Evolutionary conservation across 2,888 invertebrate genomes (phyloP), one percentile per base, ranked within the genome.

Genomic region (Rhamphomyia laevipes): DNA sequence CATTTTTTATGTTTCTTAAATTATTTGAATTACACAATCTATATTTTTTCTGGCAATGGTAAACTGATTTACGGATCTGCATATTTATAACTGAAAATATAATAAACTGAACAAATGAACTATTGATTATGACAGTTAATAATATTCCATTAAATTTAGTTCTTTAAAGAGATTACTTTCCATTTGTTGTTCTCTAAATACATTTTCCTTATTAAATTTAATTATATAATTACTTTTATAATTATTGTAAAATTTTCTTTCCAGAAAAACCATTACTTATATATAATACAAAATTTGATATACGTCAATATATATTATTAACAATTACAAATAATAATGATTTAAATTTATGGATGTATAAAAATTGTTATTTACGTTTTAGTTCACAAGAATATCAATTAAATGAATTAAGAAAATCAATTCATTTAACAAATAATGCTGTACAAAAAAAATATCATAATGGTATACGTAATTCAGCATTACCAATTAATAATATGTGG

Each of bases 401-500:
- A 44, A 77, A 78, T 45, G 83, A 84, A 64, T 81, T 86, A 58
- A 84, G 89, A 58, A 89, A 90, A 71, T 84, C 84, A 12, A 81
- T 93, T 58, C 92, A 93, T 68, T 71, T 93, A 53, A 88, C 88
- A 18, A 92, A 93, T 66, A 86, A 90, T 61, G 85, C 91, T 13
- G 81, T 93, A 35, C 92, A 93, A 67, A 81, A 77, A 59, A 81
- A 81, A 61, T 92, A 2, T 35, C 7, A 7, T 5, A 35, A 35
- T 35, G 35, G 35, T 35, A 35, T 5, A 35, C 13, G 35, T n/a
- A n/a, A 13, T n/a, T 5, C 4, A 12, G 73, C 77, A 9, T 70
- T 91, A 21, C 91, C 91, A 0, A 65, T 71, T 23, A 78, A 82
- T 56, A 89, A 89, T 63, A 92, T 92, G 91, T 92, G 91, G 91